Conservation (phyloP, 92 coral and sea anemone species). For the Parazoanthus atlanticus region DNA sequence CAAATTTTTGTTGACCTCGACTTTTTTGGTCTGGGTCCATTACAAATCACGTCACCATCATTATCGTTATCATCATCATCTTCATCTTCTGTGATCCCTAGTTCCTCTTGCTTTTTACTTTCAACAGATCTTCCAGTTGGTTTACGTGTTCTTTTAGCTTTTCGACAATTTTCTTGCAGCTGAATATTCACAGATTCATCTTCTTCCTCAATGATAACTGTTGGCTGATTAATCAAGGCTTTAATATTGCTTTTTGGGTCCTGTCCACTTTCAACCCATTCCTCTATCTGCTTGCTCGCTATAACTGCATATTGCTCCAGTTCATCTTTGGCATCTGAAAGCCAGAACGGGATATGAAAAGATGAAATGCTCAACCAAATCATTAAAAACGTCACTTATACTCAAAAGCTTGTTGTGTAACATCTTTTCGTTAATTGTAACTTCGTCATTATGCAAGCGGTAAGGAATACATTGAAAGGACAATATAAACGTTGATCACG, state of each 20-base stretch:
- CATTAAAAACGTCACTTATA: background rate
- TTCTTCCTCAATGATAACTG: background rate
- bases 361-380: background rate
- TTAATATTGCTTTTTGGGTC: background rate
- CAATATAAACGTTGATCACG: background rate
- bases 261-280: slow-evolving; percentile 3
- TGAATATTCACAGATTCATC: background rate
- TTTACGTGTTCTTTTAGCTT: background rate
- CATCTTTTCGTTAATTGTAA: background rate
- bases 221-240: background rate
- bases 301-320: background rate
- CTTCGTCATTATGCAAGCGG: slow-evolving; percentile 1
- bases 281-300: background rate
- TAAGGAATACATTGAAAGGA: background rate
- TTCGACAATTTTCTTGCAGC: background rate
- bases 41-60: background rate
- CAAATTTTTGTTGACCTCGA: background rate
- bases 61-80: background rate
- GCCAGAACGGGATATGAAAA: slow-evolving; percentile 3
- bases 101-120: slow-evolving; percentile 1
- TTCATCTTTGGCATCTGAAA: background rate
- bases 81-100: background rate
- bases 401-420: background rate
- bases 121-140: slow-evolving; percentile 5
- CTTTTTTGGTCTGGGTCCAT: background rate